Base-by-base conservation (phyloP, 2,888 invertebrate genomes). In the Acrobeloides nanus region DNA sequence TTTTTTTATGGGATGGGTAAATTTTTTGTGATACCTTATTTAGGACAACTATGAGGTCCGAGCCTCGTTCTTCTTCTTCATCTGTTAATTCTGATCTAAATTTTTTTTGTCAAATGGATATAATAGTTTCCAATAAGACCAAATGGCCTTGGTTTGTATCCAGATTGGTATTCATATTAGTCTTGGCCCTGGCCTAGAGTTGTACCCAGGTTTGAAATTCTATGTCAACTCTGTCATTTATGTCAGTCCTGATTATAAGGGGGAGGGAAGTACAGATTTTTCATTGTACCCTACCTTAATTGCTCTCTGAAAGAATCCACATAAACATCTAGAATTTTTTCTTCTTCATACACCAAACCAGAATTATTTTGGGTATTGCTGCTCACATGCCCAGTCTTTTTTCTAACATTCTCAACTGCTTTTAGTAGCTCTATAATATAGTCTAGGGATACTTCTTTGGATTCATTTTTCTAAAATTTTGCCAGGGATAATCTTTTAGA, bases 31-130 rank as follows among this genome's bases (percentile, higher is more conserved):
- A n/a, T n/a, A n/a, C n/a, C n/a, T n/a, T n/a, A n/a, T n/a, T n/a
- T n/a, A n/a, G 15, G 29, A 38, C n/a, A 24, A 23, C 8, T 48
- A 35, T 17, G 10, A 15, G 53, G 41, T 60, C 57, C 23, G 63
- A 59, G 20, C 58, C 55, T 29, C 48, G 39, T 12, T 49, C 42
- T 21, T 56, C 54, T 42, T 62, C 65, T 32, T 59, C 53, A 31
- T 57, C 55, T 5, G 55, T 57, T 35, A 52, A 51, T 24, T 55
- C 57, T 32, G 61, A 61, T 21, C 59, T 60, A 20, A 35, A 15
- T 12, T 31, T 24, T 2, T 10, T 41, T 25, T 34, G n/a, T n/a
- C n/a, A n/a, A n/a, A n/a, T n/a, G n/a, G n/a, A n/a, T n/a, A n/a
- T n/a, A n/a, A n/a, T n/a, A n/a, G n/a, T n/a, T n/a, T n/a, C n/a